Conservation (phyloP, 2,113 vertebrate species). For the Brienomyrus brachyistius region DNA sequence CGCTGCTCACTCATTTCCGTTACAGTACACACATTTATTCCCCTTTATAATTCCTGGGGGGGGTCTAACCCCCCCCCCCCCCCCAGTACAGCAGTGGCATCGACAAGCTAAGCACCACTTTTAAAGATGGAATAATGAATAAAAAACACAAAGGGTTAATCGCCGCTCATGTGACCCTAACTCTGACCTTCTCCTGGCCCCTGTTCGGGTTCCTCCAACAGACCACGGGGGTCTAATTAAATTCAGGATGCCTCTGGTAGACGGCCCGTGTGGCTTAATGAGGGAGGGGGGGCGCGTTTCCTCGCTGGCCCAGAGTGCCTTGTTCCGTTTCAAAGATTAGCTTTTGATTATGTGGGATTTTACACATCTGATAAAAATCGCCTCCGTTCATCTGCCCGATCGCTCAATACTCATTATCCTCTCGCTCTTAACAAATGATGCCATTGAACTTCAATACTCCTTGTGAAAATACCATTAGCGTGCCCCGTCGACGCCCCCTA, state of each 20-base stretch:
- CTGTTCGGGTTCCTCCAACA: neutral
- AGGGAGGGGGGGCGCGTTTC: conserved; percentile 40
- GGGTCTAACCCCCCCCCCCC: neutral
- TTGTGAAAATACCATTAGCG: conserved; percentile 35
- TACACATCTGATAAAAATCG: conserved; percentile 51
- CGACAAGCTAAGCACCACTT: neutral
- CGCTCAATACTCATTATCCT: conserved; percentile 44
- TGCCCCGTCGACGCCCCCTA: conserved; percentile 9
- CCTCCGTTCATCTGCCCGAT: conserved; percentile 48
- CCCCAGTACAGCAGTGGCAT: neutral
- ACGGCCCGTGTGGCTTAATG: neutral
- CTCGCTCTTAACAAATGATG: conserved; percentile 33
- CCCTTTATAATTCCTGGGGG: neutral
- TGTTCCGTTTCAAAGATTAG: conserved; percentile 60
- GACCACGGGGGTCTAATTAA: conserved; percentile 14
- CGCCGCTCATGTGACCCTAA: neutral
- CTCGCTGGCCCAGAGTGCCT: conserved; percentile 41
- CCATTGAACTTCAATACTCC: conserved; percentile 32
- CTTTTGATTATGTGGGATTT: conserved; percentile 54
- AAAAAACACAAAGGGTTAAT: neutral
- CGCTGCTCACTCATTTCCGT: neutral
- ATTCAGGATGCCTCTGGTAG: neutral
- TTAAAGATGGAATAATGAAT: neutral
- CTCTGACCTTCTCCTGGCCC: neutral
- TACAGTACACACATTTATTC: neutral